Evolutionary conservation across 2,888 invertebrate species (phyloP), one percentile per base, ranked within the genome.

Genomic region (Drosophila trichaetosa): DNA sequence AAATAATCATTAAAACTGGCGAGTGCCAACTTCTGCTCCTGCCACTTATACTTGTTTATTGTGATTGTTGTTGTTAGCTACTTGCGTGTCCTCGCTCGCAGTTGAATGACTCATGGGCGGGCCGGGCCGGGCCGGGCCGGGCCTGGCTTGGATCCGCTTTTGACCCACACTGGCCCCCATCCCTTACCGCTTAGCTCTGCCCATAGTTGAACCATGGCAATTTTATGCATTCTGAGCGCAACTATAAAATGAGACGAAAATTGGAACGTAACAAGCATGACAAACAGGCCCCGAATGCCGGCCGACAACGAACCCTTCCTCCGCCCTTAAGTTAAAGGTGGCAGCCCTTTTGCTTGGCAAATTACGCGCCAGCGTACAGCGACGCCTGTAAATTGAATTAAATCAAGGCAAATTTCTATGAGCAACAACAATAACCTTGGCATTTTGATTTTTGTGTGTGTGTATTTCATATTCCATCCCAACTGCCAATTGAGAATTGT

Each of bases 1-100:
- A 90, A 89, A 90, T 90, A 89, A 86, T 90, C 88, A 90, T 89
- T 90, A 87, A 83, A 83, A 87, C 87, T 79, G 75, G 73, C 78
- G 66, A 71, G 64, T 63, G 70, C 38, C 27, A 64, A 57, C 73
- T 34, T 31, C 10, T 34, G 66, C 33, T 67, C 13, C 56, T 40
- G 38, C 46, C 29, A 48, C 57, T 33, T 76, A 58, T 52, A 48
- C 56, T 21, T 62, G 51, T 31, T 75, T 57, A 61, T 69, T 66
- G 54, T 31, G 46, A 57, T 49, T 76, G 64, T 52, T 58, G 70
- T 29, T 63, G 62, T 34, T 70, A 48, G 56, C 53, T 48, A 56
- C 56, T 64, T 69, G 81, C 83, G 69, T 83, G 83, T 80, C 83
- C 88, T 82, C 80, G 88, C 78, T 82, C 78, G 85, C 78, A 82